Base-by-base conservation (phyloP, 2,797 vertebrate genomes). In the Amphiprion clarkii region DNA sequence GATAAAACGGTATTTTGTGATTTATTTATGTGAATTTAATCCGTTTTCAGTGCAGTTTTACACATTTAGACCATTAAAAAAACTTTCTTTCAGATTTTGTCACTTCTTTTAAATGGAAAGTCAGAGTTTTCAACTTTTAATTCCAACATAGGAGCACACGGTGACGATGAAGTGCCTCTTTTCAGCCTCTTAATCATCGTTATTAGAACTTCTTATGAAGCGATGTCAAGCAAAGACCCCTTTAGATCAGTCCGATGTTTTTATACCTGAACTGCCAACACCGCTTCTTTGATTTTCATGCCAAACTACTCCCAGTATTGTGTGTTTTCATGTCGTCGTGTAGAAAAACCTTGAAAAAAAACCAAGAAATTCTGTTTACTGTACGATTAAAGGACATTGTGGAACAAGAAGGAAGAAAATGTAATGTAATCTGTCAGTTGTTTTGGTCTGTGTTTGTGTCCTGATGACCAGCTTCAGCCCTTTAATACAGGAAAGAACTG, bases 271-370 rank as follows among this genome's bases (percentile, higher is more conserved):
- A 71, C 82, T 83, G 80, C 79, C 86, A 86, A 67, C 8, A 73
- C 52, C 54, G 53, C 14, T 25, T 46, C 40, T 77, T 58, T 39
- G 7, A 61, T 62, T 61, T 79, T 73, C 61, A 79, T 70, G 83
- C 88, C 85, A 91, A 90, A 85, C 42, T 3, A 8, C 70, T 72
- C 67, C 42, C 80, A 81, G 81, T 78, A 56, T 83, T 88, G 52
- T 51, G 51, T 56, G 54, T 76, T 71, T 74, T 13, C 19, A 17
- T 60, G 23, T 67, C 12, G 3, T 64, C 46, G 33, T 42, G 56
- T 27, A 33, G 62, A 48, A 62, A 67, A 40, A 27, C 17, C 51
- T 63, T 54, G 25, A n/a, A 40, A 63, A 48, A 33, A 9, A 36
- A 33, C 5, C 2, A 72, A 67, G 40, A 49, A 58, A 4, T 21